Conservation (phyloP, 2,888 invertebrate genomes). For the Macrophya alboannulata region DNA sequence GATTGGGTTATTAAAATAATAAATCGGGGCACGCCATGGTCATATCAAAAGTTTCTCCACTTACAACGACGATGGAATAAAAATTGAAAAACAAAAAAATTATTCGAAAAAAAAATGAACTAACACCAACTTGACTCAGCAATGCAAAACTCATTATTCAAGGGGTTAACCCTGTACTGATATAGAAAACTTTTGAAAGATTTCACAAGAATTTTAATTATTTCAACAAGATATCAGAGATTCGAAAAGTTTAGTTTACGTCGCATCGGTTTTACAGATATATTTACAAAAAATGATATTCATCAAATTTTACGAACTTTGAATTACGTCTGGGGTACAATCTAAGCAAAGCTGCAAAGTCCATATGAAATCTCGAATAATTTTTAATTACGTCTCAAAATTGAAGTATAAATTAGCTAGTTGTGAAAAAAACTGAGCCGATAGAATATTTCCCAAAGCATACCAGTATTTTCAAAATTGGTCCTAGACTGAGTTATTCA, state of each 20-base stretch:
- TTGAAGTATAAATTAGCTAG: too few relatives aligned
- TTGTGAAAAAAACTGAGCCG: too few relatives aligned
- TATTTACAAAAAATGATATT: too few relatives aligned
- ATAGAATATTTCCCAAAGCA: too few relatives aligned
- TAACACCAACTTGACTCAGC: not conserved
- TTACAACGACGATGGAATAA: not conserved
- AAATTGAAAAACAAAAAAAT: not conserved
- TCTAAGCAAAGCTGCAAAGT: too few relatives aligned
- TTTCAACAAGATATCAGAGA: not conserved
- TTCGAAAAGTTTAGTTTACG: not conserved
- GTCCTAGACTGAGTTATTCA: too few relatives aligned
- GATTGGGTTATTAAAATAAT: constrained; percentile 15
- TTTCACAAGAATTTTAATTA: not conserved
- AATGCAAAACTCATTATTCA: not conserved
- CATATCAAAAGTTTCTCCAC: not conserved
- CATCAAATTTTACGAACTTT: not conserved
- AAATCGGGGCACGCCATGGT: too few relatives aligned
- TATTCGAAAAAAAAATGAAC: not conserved
- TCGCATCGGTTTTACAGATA: too few relatives aligned
- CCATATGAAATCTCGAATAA: too few relatives aligned
- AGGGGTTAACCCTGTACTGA: not conserved
- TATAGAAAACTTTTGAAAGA: not conserved
- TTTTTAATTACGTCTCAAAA: too few relatives aligned
- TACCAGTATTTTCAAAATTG: too few relatives aligned
- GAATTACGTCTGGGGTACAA: not conserved